These are phyloP conservation scores for Psettodes erumei DNA, from an alignment of 2,113 vertebrate species.

Conservation along the genomic window DNA sequence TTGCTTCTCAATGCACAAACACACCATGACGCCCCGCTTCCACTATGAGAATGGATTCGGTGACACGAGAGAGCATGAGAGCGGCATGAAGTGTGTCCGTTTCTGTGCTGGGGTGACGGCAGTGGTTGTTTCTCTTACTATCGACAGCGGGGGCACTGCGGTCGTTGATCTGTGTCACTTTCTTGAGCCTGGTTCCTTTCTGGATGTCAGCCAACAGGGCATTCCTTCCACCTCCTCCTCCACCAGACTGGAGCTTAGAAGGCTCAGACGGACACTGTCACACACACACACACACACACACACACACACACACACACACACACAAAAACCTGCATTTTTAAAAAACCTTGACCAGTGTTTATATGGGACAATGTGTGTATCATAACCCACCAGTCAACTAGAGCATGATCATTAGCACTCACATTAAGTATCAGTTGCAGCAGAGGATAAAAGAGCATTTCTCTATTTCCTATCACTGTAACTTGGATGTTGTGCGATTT, in stretches of 20 bases:
- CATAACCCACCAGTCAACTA: not conserved
- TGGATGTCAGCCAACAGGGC: conserved; percentile 94
- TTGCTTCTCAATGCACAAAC: not conserved
- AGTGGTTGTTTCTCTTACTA: conserved; percentile 82
- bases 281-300: not conserved
- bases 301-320: too few species aligned
- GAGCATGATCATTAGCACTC: not conserved
- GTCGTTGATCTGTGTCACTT: conserved; percentile 91
- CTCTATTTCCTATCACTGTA: not conserved
- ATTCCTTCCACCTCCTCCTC: conserved; percentile 84
- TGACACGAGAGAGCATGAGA: conserved; percentile 1
- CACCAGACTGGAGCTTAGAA: conserved; percentile 56
- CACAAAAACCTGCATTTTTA: not conserved
- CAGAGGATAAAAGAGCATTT: not conserved
- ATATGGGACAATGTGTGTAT: not conserved
- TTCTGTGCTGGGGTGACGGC: not conserved
- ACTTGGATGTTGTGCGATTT: not conserved
- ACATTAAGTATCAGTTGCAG: not conserved
- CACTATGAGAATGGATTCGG: not conserved
- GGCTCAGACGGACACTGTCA: conserved; percentile 63
- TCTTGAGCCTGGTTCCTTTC: conserved; percentile 89
- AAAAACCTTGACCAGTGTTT: not conserved
- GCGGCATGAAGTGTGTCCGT: not conserved
- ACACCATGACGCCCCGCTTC: not conserved
- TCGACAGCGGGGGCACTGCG: conserved; percentile 90